These are phyloP conservation scores for Latheticus oryzae DNA, from an alignment of 2,888 invertebrate genomes.

Conservation along the genomic window DNA sequence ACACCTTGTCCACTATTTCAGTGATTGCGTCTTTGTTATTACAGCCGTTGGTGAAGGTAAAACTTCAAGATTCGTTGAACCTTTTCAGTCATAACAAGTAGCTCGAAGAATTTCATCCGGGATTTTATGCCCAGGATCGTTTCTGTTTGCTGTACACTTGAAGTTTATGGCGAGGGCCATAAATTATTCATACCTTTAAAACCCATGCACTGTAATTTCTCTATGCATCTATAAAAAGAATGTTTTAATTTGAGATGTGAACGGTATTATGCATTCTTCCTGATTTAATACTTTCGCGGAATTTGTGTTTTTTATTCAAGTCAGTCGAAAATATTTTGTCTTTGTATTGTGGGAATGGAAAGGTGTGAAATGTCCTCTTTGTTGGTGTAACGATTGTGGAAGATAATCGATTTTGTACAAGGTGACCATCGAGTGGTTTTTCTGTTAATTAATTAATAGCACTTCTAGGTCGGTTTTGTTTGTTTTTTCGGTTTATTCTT, in stretches of 20 bases:
- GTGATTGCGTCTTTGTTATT: constrained; percentile 28
- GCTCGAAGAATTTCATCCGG: constrained; percentile 10
- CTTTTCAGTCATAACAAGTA: constrained; percentile 3
- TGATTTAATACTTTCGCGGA: too few relatives aligned
- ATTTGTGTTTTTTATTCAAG: too few relatives aligned
- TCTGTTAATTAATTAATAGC: constrained; percentile 12
- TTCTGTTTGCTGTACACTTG: too few relatives aligned
- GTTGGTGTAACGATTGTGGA: too few relatives aligned
- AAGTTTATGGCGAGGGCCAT: neutral
- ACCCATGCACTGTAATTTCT: constrained; percentile 1
- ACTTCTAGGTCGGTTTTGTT: constrained; percentile 3
- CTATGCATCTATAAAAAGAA: too few relatives aligned
- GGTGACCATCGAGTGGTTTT: constrained; percentile 3
- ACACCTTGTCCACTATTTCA: constrained; percentile 31
- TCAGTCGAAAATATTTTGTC: too few relatives aligned
- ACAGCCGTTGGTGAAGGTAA: neutral
- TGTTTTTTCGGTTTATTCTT: neutral
- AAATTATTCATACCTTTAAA: constrained; percentile 20
- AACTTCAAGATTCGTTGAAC: constrained; percentile 17
- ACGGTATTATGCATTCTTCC: too few relatives aligned
- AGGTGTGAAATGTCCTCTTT: too few relatives aligned
- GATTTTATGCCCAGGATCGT: neutral
- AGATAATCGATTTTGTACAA: constrained; percentile 10
- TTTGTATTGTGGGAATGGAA: too few relatives aligned
- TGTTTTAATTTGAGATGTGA: too few relatives aligned